Evolutionary conservation across 2,113 vertebrate species (phyloP).

Genomic region (Entelurus aequoreus): DNA sequence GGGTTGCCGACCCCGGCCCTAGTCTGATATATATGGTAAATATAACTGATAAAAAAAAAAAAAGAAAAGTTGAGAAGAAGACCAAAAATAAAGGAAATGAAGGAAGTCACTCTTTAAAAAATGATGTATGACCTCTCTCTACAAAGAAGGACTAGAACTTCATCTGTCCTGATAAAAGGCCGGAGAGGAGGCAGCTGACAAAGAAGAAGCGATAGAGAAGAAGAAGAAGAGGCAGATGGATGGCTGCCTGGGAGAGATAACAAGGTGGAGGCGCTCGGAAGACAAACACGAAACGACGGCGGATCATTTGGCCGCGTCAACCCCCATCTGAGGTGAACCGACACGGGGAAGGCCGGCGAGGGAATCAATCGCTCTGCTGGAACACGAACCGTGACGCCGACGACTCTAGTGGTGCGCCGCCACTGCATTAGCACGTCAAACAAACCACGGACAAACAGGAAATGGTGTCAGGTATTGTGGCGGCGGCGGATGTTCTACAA

Average conservation of each 20-base stretch:
- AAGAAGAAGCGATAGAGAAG: slow-evolving; percentile 37
- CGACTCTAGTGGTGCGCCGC: slow-evolving; percentile 13
- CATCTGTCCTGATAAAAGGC: slow-evolving; percentile 58
- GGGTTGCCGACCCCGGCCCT: too few species aligned
- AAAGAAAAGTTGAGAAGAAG: too few species aligned
- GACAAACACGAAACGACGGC: slow-evolving; percentile 40
- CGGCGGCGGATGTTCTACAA: too few species aligned
- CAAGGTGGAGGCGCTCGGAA: slow-evolving; percentile 8
- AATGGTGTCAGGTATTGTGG: too few species aligned
- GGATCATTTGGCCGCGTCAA: slow-evolving; percentile 52
- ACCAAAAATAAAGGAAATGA: too few species aligned
- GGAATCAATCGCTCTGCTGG: slow-evolving; percentile 48
- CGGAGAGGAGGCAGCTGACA: slow-evolving; percentile 48
- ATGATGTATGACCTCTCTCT: slow-evolving; percentile 25
- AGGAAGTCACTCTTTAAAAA: too few species aligned
- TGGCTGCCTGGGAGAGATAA: slow-evolving; percentile 58
- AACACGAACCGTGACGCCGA: slow-evolving; percentile 36
- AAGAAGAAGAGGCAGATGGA: slow-evolving; percentile 50
- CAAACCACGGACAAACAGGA: too few species aligned
- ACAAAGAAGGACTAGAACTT: slow-evolving; percentile 33
- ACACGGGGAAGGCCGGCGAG: slow-evolving; percentile 24
- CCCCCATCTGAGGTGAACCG: slow-evolving; percentile 41
- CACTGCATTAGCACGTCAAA: too few species aligned
- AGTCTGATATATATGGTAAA: too few species aligned
- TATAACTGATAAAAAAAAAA: too few species aligned